These are phyloP conservation scores for Trichonephila inaurata DNA, from an alignment of 1,140 invertebrate genomes.

Conservation along the genomic window DNA sequence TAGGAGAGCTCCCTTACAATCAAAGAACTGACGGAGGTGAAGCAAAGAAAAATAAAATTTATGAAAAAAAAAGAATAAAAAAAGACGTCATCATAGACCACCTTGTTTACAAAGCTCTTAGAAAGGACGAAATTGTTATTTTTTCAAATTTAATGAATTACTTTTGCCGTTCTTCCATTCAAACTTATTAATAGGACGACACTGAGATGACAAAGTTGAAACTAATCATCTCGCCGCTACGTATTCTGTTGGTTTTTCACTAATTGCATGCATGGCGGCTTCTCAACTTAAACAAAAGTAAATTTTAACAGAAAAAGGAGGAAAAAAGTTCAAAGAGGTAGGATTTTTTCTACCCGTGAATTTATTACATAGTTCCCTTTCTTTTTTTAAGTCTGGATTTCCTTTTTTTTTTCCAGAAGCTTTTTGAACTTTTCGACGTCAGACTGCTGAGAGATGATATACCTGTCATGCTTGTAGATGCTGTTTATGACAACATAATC, in stretches of 20 bases:
- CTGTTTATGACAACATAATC: constrained; percentile 52
- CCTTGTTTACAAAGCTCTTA: constrained; percentile 70
- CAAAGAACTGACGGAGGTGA: background rate
- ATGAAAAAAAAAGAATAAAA: background rate
- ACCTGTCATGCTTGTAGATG: constrained; percentile 44
- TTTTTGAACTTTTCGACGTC: constrained; percentile 42
- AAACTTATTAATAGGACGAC: constrained; percentile 19
- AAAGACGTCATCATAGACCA: constrained; percentile 14
- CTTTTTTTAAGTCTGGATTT: background rate
- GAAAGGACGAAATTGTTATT: constrained; percentile 63
- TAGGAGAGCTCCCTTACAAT: background rate
- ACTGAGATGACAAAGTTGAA: constrained; percentile 68
- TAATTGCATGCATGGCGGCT: constrained; percentile 56
- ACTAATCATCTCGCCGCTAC: constrained; percentile 40
- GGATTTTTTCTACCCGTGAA: background rate
- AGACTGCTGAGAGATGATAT: constrained; percentile 34
- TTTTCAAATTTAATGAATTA: constrained; percentile 72
- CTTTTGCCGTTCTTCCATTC: constrained; percentile 34
- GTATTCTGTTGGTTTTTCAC: constrained; percentile 61
- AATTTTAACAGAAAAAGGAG: constrained; percentile 7
- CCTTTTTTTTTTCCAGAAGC: background rate
- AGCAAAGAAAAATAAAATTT: background rate
- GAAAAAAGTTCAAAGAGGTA: constrained; percentile 42
- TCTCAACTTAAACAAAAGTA: constrained; percentile 57
- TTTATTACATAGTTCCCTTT: constrained; percentile 47